Percentiles rank a stretch among this genome's conserved stretches.
Evolutionary conservation across 1,140 invertebrate genomes (phyloP).

Genomic region (Trinorchestia longiramus): DNA sequence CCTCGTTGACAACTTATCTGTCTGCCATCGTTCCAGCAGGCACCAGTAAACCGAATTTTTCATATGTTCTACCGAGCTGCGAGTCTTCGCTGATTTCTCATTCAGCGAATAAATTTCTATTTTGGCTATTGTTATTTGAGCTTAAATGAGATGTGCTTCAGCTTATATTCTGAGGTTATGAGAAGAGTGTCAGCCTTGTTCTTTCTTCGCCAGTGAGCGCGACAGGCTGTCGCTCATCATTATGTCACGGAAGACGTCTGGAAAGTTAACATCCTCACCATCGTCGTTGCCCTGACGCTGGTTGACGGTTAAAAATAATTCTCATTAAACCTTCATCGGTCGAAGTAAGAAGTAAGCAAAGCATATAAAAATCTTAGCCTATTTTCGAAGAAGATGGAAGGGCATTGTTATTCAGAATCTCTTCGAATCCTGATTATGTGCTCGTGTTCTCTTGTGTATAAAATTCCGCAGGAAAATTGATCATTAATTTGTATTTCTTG

Average conservation of each 20-base stretch:
- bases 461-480: background rate
- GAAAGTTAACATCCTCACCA: background rate
- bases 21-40: background rate
- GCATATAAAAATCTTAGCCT: background rate
- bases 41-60: background rate
- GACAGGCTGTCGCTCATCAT: conserved; percentile 18
- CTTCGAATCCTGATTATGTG: background rate
- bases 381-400: background rate
- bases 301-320: conserved; percentile 32
- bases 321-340: conserved; percentile 31
- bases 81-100: background rate
- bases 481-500: background rate
- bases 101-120: background rate
- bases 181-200: background rate
- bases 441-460: background rate
- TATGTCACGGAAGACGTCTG: background rate
- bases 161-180: background rate
- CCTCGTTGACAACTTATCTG: too few species aligned
- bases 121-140: too few species aligned
- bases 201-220: background rate
- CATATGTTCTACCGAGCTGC: background rate
- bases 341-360: background rate
- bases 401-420: background rate
- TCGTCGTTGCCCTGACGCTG: background rate
- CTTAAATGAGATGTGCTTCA: background rate